Conservation (phyloP, 2,113 vertebrate species). For the Bungarus multicinctus region DNA sequence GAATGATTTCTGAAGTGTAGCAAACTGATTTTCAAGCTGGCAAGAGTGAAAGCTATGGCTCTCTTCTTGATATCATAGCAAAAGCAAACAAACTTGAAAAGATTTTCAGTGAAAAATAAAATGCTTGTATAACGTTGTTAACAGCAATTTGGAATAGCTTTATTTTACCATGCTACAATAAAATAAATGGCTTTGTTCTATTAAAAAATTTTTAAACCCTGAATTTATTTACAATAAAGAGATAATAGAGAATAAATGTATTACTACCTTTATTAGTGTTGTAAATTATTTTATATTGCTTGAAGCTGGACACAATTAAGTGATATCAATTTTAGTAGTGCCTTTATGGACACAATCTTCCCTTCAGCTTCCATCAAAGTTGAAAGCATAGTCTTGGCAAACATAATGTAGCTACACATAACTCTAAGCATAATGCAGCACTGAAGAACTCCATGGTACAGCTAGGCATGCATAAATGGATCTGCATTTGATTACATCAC, state of each 20-base stretch:
- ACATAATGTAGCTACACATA: neutral
- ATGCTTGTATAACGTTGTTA: neutral
- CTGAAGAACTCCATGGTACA: neutral
- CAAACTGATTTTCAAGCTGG: neutral
- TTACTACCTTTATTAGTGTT: neutral
- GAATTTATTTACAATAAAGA: neutral
- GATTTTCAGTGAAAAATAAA: neutral
- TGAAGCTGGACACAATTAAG: neutral
- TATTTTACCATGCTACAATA: neutral
- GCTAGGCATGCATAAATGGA: neutral
- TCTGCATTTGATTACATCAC: neutral
- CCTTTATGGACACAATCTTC: neutral
- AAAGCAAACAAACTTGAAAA: slow-evolving; percentile 5
- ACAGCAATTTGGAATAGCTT: neutral
- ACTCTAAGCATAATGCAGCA: neutral
- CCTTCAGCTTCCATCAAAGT: neutral
- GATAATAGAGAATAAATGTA: neutral
- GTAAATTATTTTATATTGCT: neutral
- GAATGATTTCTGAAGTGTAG: slow-evolving; percentile 39
- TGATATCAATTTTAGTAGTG: neutral
- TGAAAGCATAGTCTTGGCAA: neutral
- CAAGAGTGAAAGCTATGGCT: neutral
- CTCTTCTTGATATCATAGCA: slow-evolving; percentile 19
- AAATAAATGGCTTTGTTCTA: neutral
- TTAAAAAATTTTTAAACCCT: neutral